Evolutionary conservation across 2,113 vertebrate genomes (phyloP), one percentile per base, ranked within the genome.

Genomic region (Silurus asotus): DNA sequence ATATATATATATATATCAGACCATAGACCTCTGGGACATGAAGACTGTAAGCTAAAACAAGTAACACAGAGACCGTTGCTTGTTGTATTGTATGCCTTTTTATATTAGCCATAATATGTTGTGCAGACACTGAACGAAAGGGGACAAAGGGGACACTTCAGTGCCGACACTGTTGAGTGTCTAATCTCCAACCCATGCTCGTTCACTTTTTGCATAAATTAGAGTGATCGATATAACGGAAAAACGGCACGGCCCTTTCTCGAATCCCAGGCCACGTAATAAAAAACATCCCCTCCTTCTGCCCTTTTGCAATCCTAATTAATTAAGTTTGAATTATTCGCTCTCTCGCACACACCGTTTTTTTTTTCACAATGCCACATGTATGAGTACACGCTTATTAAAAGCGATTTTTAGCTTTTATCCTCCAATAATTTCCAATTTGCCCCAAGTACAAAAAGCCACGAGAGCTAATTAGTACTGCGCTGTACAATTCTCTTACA

Each of bases 401-500:
- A 45, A 59, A 51, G 72, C n/a, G 37, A 79, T 77, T 87, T 51
- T 82, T 78, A 45, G 65, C 45, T 81, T 81, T 78, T 83, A 28
- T 37, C 6, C 64, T 48, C 75, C 83, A 58, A 55, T 80, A 51
- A 80, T 83, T 88, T 76, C 58, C 56, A 80, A 74, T 81, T 76
- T 83, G 49, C 58, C 67, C 19, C 11, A 19, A 8, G 4, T 65
- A 51, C 20, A 59, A 84, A 82, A 72, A 74, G 55, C 37, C 78
- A 14, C 7, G 48, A 81, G 58, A 82, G 70, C 70, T 82, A 76
- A 87, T 87, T 82, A 87, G 61, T 55, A 17, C 70, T 28, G 45
- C 62, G 17, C 55, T 84, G 80, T 82, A 85, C 67, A 56, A 79
- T 77, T 82, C 74, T 79, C 72, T 87, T 82, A 23, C 15, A 72